These are phyloP conservation scores for Pristionchus mayeri DNA, from an alignment of 2,888 invertebrate species.

Conservation along the genomic window DNA sequence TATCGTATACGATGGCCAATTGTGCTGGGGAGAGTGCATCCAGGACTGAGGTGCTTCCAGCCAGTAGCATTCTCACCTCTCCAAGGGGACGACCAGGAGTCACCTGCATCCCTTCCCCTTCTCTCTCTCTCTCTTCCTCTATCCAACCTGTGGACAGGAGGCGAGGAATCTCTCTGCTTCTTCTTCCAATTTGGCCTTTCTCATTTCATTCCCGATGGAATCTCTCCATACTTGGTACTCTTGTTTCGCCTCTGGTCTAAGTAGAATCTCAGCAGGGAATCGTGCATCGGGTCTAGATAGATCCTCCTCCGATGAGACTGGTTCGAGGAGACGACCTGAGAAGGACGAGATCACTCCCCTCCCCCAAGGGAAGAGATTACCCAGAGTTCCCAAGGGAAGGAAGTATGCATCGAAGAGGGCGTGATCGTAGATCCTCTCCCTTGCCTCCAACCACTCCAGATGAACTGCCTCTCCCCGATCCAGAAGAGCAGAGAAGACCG, in stretches of 20 bases:
- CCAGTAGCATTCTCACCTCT: slow-evolving; percentile 55
- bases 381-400: slow-evolving; percentile 62
- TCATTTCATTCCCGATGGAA: slow-evolving; percentile 50
- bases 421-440: slow-evolving; percentile 89
- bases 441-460: slow-evolving; percentile 89
- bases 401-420: slow-evolving; percentile 93
- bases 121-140: background rate
- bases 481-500: slow-evolving; percentile 61
- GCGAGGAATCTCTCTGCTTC: slow-evolving; percentile 58
- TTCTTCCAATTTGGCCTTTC: slow-evolving; percentile 57
- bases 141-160: slow-evolving; percentile 51
- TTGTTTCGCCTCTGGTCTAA: slow-evolving; percentile 53
- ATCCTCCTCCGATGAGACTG: slow-evolving; percentile 24
- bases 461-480: slow-evolving; percentile 78
- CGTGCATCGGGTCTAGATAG: slow-evolving; percentile 49
- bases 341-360: background rate
- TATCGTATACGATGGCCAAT: slow-evolving; percentile 60
- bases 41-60: slow-evolving; percentile 48
- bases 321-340: slow-evolving; percentile 37
- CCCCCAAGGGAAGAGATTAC: too few relatives aligned
- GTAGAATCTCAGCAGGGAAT: slow-evolving; percentile 58
- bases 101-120: slow-evolving; percentile 45
- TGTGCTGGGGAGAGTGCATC: slow-evolving; percentile 60
- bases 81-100: slow-evolving; percentile 59
- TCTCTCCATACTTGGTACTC: slow-evolving; percentile 52